phyloP scores from a whole-genome alignment of 2,797 vertebrate species.

The Pygocentrus nattereri region DNA sequence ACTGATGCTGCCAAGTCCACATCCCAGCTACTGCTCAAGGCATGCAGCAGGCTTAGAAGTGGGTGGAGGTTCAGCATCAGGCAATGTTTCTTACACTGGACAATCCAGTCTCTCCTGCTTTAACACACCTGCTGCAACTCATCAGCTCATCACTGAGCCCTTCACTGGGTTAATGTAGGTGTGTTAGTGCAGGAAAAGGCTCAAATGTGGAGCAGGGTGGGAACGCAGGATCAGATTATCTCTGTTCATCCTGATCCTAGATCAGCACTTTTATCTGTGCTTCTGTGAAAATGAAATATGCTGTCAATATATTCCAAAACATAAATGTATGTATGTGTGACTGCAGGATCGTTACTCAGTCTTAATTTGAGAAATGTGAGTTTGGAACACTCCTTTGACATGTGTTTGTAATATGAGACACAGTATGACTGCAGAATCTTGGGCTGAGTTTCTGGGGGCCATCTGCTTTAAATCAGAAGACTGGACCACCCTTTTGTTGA shows the following conservation, averaged over 20 bases:
- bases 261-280: not conserved
- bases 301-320: not conserved
- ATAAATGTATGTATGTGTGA: too few relatives aligned
- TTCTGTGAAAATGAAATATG: not conserved
- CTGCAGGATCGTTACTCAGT: too few relatives aligned
- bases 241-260: not conserved
- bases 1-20: slow-evolving; percentile 3
- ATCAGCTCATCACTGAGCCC: not conserved
- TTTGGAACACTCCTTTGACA: too few relatives aligned
- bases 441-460: too few relatives aligned
- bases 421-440: too few relatives aligned
- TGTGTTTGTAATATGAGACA: too few relatives aligned
- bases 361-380: too few relatives aligned
- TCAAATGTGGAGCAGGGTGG: not conserved
- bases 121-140: not conserved
- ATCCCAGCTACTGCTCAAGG: not conserved
- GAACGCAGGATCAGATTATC: not conserved
- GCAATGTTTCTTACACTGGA: not conserved
- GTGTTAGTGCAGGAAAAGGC: not conserved
- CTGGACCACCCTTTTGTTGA: too few relatives aligned
- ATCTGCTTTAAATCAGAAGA: too few relatives aligned
- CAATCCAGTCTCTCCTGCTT: not conserved
- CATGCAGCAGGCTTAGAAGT: not conserved
- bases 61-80: not conserved
- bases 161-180: not conserved